Evolutionary conservation across 2,888 invertebrate species (phyloP).

Genomic region (Plemyria rubiginata): DNA sequence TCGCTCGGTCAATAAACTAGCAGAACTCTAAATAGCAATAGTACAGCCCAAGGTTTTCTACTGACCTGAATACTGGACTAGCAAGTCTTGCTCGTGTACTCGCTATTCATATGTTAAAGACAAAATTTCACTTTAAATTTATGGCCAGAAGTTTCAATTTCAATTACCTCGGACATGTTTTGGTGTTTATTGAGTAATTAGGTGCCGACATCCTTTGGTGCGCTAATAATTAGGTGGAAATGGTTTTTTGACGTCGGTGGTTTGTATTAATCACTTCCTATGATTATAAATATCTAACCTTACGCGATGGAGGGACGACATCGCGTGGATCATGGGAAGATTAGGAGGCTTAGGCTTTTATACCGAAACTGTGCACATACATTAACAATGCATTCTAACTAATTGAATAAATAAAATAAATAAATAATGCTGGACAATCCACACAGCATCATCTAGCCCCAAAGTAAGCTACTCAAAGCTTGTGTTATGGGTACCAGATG

Average conservation of each 20-base stretch:
- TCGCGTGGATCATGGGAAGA: no score
- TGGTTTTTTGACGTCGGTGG: slow-evolving; percentile 18
- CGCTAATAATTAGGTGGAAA: slow-evolving; percentile 10
- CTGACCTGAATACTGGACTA: slow-evolving; percentile 37
- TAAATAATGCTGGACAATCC: no score
- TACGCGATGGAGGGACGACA: no score
- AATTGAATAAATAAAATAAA: no score
- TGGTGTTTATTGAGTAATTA: slow-evolving; percentile 21
- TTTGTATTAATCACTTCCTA: slow-evolving; percentile 15
- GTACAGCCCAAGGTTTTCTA: slow-evolving; percentile 43
- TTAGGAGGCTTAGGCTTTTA: no score
- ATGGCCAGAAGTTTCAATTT: slow-evolving; percentile 9
- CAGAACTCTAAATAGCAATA: slow-evolving; percentile 35
- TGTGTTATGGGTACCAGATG: no score
- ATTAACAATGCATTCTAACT: no score
- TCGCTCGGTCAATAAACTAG: no score
- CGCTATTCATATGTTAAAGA: slow-evolving; percentile 16
- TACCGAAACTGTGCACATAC: no score
- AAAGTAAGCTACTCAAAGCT: no score
- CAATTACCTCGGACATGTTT: not conserved
- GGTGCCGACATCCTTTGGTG: slow-evolving; percentile 18
- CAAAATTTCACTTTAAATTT: slow-evolving; percentile 20
- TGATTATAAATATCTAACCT: not conserved
- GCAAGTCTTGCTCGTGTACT: slow-evolving; percentile 25
- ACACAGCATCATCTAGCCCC: no score